Evolutionary conservation across 2,888 invertebrate genomes (phyloP), one percentile per base, ranked within the genome.

Genomic region (Lottia gigantea): DNA sequence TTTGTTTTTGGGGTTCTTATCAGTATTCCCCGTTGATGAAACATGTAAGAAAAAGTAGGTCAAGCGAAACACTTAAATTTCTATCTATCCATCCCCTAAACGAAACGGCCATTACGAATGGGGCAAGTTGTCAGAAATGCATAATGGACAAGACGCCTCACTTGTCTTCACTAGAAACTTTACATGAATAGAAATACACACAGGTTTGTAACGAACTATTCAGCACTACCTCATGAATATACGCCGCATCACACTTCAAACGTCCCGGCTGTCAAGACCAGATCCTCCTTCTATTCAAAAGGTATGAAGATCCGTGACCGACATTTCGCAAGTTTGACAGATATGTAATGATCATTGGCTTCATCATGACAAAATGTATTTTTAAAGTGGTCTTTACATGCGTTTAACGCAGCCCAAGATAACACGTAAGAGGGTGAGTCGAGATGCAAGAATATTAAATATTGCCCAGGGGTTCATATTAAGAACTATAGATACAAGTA

Each of bases 261-360:
- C 19, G 23, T 23, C 55, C 55, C 55, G 55, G 23, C 55, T 55
- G 55, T 15, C 55, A 55, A 23, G 55, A 23, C 55, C 19, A 8
- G 55, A 55, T 19, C 19, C 19, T 55, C 55, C 55, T 15, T 23
- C 19, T 55, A 55, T 55, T 55, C 14, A 55, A 55, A 55, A 23
- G 8, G 19, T 23, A 12, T 23, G 55, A 55, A 55, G 23, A 55
- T 55, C 55, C 55, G 55, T 55, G 19, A 55, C 55, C 55, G 19
- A 55, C 14, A 55, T 55, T 19, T 55, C 55, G 55, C 19, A 55
- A 55, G 55, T 55, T 55, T 55, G 55, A 55, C 55, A 55, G 55
- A 55, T 55, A 23, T 19, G 8, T 55, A 40, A 23, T 19, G 55
- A 23, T 55, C 55, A 55, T 55, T 55, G 23, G 55, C 55, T 19